Conservation (phyloP, 2,888 invertebrate genomes). For the Hypselothyrea guttata region DNA sequence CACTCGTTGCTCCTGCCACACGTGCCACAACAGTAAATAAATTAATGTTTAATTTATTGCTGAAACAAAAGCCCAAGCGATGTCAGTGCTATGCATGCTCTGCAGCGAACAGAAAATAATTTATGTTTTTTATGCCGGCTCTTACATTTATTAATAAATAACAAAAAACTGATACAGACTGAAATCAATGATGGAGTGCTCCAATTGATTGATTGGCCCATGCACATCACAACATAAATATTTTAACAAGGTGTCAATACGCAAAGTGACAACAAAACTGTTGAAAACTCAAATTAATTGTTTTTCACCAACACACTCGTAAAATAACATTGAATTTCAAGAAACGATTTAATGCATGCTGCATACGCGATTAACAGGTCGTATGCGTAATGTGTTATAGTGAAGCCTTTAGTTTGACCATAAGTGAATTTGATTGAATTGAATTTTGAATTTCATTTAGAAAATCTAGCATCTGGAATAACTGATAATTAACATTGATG, state of each 20-base stretch:
- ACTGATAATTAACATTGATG: no score
- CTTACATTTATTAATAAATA: slow-evolving; percentile 8
- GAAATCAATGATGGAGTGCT: slow-evolving; percentile 41
- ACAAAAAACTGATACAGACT: slow-evolving; percentile 21
- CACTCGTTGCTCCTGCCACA: slow-evolving; percentile 27
- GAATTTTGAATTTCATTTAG: no score
- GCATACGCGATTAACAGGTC: neutral
- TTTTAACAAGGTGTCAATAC: slow-evolving; percentile 24
- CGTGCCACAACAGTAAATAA: slow-evolving; percentile 53
- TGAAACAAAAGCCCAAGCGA: slow-evolving; percentile 31
- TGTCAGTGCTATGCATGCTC: neutral
- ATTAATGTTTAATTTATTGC: slow-evolving; percentile 54
- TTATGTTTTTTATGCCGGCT: neutral
- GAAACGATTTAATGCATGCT: no score
- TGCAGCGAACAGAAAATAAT: neutral
- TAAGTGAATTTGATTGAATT: no score
- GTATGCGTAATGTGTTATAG: slow-evolving; percentile 4
- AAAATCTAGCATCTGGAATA: no score
- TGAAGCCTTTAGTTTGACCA: no score
- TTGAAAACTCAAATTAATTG: slow-evolving; percentile 11
- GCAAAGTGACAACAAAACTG: slow-evolving; percentile 13
- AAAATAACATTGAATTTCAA: no score
- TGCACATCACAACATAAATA: neutral
- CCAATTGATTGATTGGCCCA: slow-evolving; percentile 53
- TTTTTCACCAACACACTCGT: neutral